Evolutionary conservation across 2,888 invertebrate species (phyloP).

Genomic region (Auanema freiburgensis): DNA sequence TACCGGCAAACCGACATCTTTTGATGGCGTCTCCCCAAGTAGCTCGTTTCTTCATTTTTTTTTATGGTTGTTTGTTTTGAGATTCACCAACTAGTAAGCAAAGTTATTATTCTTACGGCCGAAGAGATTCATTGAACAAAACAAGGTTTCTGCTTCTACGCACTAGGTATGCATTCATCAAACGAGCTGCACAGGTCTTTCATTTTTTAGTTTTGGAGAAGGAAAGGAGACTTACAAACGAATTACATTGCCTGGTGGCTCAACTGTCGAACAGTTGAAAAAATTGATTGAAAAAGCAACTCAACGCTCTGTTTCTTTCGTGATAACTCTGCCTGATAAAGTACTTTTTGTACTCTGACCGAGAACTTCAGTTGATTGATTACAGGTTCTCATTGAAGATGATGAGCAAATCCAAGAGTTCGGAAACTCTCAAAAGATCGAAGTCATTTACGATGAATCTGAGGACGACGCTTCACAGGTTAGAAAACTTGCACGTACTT

Average conservation of each 20-base stretch:
- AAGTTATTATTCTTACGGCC: slow-evolving; percentile 44
- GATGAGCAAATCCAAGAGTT: slow-evolving; percentile 41
- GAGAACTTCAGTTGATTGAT: neutral
- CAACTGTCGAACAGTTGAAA: slow-evolving; percentile 45
- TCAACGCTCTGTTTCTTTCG: slow-evolving; percentile 34
- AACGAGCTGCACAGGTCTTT: neutral
- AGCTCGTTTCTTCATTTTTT: neutral
- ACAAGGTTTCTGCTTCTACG: slow-evolving; percentile 47
- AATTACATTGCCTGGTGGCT: slow-evolving; percentile 50
- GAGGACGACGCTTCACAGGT: neutral
- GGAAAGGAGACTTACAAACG: slow-evolving; percentile 53
- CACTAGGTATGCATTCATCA: slow-evolving; percentile 30
- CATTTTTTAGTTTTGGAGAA: slow-evolving; percentile 27
- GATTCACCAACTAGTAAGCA: slow-evolving; percentile 27
- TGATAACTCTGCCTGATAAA: slow-evolving; percentile 47
- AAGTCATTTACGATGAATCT: slow-evolving; percentile 33
- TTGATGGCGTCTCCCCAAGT: neutral
- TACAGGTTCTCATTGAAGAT: slow-evolving; percentile 36
- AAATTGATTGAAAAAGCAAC: slow-evolving; percentile 45
- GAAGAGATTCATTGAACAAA: slow-evolving; percentile 41
- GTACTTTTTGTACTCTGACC: slow-evolving; percentile 5
- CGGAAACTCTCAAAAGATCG: slow-evolving; percentile 47
- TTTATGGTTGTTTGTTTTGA: slow-evolving; percentile 13
- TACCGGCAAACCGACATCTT: slow-evolving; percentile 6
- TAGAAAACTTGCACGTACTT: too few species aligned